Base-by-base conservation (phyloP, 2,797 vertebrate species). In the Labroides dimidiatus region DNA sequence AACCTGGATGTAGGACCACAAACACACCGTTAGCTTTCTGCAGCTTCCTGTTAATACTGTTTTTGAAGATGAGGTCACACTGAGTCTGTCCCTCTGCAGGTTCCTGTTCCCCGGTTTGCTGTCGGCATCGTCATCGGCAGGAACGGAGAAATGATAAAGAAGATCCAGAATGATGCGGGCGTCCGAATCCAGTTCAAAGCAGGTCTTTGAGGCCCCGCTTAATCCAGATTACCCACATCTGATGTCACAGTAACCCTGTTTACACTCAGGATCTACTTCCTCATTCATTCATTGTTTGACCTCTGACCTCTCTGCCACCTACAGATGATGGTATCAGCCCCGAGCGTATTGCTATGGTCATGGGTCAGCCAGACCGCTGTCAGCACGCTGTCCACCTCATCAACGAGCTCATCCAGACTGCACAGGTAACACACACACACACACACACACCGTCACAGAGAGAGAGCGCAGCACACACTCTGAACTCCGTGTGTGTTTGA, bases 141-240 rank as follows among this genome's bases (percentile, higher is more conserved):
- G 87, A 99, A 98, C 1, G 97, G 98, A 48, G 98, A 99, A 71
- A 99, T 99, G 98, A 99, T 99, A 82, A 99, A 97, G 88, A 99
- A 98, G 93, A 99, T 99, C 89, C 97, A 99, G 90, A 99, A 96
- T 1, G 98, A 99, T 47, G 96, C 98, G 3, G 97, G 97, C 2
- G 97, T 99, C 88, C 93, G 98, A 81, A 97, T 99, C 92, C 98
- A 99, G 91, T 99, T 99, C 79, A 99, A 98, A 91, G 95, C 97
- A 95, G 97, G 97, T 98, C 69, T 77, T 95, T 92, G 42, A 15
- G 36, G 36, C 54, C 41, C 21, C 37, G 7, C 47, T 48, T 7
- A 43, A 11, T 56, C 20, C 24, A 20, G 21, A 37, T 53, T 1
- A 19, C 19, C 10, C 17, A 8, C 14, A 10, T 21, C 27, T 7